Evolutionary conservation across 2,113 vertebrate species (phyloP), one percentile per base, ranked within the genome.

Genomic region (Mola mola): DNA sequence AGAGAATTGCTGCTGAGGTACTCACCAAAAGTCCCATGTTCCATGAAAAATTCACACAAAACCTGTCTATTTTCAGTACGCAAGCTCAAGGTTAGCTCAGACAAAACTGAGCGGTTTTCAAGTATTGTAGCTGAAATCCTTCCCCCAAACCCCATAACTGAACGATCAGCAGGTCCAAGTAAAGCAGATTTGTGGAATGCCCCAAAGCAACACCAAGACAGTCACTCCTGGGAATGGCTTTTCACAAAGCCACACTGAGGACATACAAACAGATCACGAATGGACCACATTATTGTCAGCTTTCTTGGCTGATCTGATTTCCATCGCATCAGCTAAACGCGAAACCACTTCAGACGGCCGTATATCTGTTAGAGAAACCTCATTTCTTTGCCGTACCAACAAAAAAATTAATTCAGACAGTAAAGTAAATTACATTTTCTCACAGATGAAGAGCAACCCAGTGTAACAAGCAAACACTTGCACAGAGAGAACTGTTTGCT

Each of bases 31-130:
- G 66, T 49, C 59, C 25, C 57, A 0, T n/a, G n/a, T n/a, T n/a
- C 24, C 69, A 65, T 77, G 53, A 77, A 77, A 75, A 64, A 68
- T 79, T 63, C 41, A 79, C 53, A 63, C 29, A 43, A 56, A 69
- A 66, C 36, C 36, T 2, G 16, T 55, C 42, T 66, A 42, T 73
- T 52, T 74, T 62, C 55, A 1, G 48, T n/a, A 28, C 34, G 36
- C 55, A 15, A 75, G 60, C 47, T 62, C 49, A 51, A 71, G 40
- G 59, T 61, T 51, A 70, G 69, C 48, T 33, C 40, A 55, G 58
- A 72, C 61, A 52, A 69, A 67, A 52, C 37, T 0, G 4, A 74
- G 38, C n/a, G 37, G 13, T 63, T 69, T 73, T 63, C 25, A 15
- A 49, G 42, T 22, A 13, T 34, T 53, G 59, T 37, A 44, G 8